phyloP scores from a whole-genome alignment of 2,797 vertebrate species.

The Tarsius wallacei region DNA sequence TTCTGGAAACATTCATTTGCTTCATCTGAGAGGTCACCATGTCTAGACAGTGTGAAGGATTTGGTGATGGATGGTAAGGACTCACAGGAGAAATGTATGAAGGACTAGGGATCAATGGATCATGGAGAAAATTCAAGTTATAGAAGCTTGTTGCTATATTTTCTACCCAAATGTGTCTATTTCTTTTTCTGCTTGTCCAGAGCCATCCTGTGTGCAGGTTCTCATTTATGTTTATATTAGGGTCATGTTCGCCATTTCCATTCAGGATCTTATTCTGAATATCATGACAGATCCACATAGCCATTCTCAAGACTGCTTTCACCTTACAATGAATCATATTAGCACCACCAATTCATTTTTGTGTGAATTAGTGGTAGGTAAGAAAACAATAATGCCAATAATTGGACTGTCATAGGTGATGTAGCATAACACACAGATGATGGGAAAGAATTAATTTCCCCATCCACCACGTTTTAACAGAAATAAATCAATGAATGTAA shows the following conservation, averaged over 20 bases:
- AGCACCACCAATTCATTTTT: background rate
- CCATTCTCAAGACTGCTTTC: background rate
- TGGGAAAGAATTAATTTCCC: background rate
- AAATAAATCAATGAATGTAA: accelerated
- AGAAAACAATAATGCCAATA: background rate
- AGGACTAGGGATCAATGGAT: background rate
- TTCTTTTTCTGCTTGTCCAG: too few relatives aligned
- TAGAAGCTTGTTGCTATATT: too few relatives aligned
- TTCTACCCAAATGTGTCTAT: background rate
- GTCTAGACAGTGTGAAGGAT: background rate
- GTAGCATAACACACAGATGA: background rate
- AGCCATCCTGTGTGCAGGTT: background rate
- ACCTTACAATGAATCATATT: background rate
- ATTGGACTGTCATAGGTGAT: too few relatives aligned
- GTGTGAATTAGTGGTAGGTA: background rate
- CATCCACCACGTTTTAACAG: too few relatives aligned
- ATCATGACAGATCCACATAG: accelerated
- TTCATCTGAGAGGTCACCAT: background rate
- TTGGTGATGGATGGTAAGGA: background rate
- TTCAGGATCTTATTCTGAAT: background rate
- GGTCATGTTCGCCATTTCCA: background rate
- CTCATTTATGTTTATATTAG: accelerated
- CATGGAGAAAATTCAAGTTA: background rate
- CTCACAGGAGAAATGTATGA: background rate
- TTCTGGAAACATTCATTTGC: background rate